A percentile compares a stretch with the other conserved stretches of the same genome.
phyloP scores from a whole-genome alignment of 2,113 vertebrate genomes.

The Pangasianodon hypophthalmus region DNA sequence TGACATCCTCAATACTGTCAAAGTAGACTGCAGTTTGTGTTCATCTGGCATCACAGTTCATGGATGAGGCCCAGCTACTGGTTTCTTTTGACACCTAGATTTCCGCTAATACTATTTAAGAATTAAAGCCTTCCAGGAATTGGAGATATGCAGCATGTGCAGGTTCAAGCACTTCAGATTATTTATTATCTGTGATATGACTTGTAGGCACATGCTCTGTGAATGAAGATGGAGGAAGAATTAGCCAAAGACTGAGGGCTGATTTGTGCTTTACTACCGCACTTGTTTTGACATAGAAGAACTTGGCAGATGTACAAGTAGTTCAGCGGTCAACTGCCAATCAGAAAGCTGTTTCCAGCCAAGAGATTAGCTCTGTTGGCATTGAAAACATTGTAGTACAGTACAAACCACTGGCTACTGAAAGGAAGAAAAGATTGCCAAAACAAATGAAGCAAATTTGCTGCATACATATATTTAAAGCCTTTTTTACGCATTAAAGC shows the following conservation, averaged over 20 bases:
- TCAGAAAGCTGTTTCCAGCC: background rate
- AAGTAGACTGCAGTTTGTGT: background rate
- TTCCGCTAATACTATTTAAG: background rate
- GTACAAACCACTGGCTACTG: background rate
- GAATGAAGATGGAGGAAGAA: background rate
- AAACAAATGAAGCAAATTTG: background rate
- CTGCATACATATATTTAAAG: background rate
- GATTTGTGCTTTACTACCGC: background rate
- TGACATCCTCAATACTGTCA: background rate
- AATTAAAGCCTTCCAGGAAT: background rate
- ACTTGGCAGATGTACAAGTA: constrained; percentile 9
- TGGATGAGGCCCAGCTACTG: background rate
- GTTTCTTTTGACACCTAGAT: background rate
- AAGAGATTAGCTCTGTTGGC: background rate
- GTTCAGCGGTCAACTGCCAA: background rate
- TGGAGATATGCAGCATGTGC: background rate
- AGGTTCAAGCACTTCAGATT: background rate
- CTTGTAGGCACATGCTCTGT: constrained; percentile 13
- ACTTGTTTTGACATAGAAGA: background rate
- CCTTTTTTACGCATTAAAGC: background rate
- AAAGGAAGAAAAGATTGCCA: background rate
- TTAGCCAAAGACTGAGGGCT: background rate
- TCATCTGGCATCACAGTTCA: background rate
- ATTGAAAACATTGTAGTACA: background rate
- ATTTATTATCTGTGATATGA: background rate